Base-by-base conservation (phyloP, 2,113 vertebrate species). In the Peromyscus maniculatus region DNA sequence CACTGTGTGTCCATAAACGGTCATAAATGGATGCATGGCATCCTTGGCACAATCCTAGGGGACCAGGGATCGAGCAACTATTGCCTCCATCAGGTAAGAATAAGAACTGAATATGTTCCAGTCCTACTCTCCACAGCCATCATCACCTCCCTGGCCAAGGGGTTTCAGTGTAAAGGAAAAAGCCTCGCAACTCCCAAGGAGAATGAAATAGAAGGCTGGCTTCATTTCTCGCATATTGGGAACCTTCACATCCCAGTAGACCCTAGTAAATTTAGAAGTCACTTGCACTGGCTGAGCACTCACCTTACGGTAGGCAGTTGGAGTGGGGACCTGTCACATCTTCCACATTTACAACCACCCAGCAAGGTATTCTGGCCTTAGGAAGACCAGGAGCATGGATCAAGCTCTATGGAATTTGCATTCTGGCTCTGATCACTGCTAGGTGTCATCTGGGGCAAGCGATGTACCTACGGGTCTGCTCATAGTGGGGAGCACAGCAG, bases 401-500 rank as follows among this genome's bases (percentile, higher is more conserved):
- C 55, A 26, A 82, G 8, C 6, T 87, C 64, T 43, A 62, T 24
- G 12, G 17, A n/a, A 36, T 9, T 21, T 16, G 46, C 7, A 12
- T n/a, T 52, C 74, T 19, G 36, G 16, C 69, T 91, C 46, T 16
- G 7, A 7, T 57, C 67, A 10, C 7, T 22, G 33, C 24, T 17
- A 39, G 24, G 31, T 24, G 52, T 49, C 64, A 52, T 17, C 43
- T 19, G 28, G 75, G 55, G 26, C 46, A 55, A 82, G 77, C 28
- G 22, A 59, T 0, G 7, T 0, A 0, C 36, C 87, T 74, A 39
- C 10, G 19, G 52, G 22, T 39, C 77, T 46, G 62, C 28, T 86
- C 75, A 21, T 0, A 1, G 16, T 0, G 9, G 75, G 59, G 74
- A 87, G 11, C 3, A 26, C 28, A 39, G 9, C 0, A 36, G 39